Base-by-base conservation (phyloP, 2,888 invertebrate species). In the Matsumyia berberina region DNA sequence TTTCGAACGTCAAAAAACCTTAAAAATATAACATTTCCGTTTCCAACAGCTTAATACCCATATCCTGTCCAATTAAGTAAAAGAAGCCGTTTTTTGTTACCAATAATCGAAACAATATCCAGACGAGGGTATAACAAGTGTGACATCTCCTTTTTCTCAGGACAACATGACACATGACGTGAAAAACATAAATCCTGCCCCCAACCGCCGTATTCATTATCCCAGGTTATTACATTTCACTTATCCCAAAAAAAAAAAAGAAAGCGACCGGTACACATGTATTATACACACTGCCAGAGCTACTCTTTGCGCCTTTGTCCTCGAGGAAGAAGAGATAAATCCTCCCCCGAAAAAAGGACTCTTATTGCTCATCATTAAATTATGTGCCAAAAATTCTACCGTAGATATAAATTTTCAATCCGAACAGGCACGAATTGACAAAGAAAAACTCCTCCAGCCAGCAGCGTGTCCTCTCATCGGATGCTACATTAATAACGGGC, bases 341-440 rank as follows among this genome's bases (percentile, higher is more conserved):
- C 37, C 53, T 29, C 39, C 42, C 42, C 1, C 42, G 44, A 53
- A 69, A 55, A 39, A 15, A 12, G 17, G 19, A 29, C 11, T 77
- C 58, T 44, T 51, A 76, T 70, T 77, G 51, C 64, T 66, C 66
- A 33, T 64, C 77, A 82, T 72, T 77, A 82, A 77, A 60, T 72
- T 77, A 77, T 72, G 57, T 82, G 82, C 77, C 82, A 82, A 82
- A 77, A 77, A 60, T 60, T 29, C 51, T 70, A 31, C 72, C 60
- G 33, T 33, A 19, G 77, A 72, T 60, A 82, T 82, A 82, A 82
- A 77, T 82, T 82, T 72, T 67, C 82, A 82, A 77, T 72, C 60
- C 70, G 35, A 76, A 70, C 53, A 66, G 57, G n/a, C 15, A 37
- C 42, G 24, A 15, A 58, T 46, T 33, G 42, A 31, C 8, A 39